These are phyloP conservation scores for Rhodeus uyekii DNA, from an alignment of 2,797 vertebrate species.

Conservation along the genomic window DNA sequence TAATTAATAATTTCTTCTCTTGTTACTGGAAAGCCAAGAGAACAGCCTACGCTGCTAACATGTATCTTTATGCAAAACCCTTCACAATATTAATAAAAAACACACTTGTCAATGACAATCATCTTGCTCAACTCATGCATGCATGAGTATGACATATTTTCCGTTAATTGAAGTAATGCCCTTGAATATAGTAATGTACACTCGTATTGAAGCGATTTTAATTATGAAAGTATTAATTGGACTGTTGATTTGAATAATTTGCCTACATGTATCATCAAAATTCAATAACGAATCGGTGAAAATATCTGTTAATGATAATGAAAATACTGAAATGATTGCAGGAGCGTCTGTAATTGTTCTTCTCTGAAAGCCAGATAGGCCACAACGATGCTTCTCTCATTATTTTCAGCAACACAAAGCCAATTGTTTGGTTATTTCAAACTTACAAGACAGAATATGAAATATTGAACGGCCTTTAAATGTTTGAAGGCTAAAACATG, in stretches of 20 bases:
- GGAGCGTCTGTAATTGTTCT: neutral
- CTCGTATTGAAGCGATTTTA: neutral
- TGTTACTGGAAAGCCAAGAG: neutral
- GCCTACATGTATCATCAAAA: neutral
- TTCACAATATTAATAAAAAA: neutral
- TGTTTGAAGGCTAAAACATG: constrained; percentile 47
- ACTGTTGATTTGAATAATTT: neutral
- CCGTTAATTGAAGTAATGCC: neutral
- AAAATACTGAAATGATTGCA: neutral
- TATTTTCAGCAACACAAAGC: neutral
- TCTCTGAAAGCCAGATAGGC: neutral
- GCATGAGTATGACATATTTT: neutral
- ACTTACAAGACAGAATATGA: constrained; percentile 44
- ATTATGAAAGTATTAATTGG: neutral
- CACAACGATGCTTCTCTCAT: neutral
- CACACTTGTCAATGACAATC: neutral
- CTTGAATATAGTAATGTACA: neutral
- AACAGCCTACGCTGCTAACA: neutral
- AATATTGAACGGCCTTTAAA: constrained; percentile 48
- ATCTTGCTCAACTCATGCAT: neutral
- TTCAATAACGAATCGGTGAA: neutral
- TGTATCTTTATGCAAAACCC: neutral
- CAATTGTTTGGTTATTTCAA: constrained; percentile 29
- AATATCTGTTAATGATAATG: neutral
- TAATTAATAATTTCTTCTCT: too few relatives aligned